Evolutionary conservation across 2,888 invertebrate genomes (phyloP).

Genomic region (Lasiommata megera): DNA sequence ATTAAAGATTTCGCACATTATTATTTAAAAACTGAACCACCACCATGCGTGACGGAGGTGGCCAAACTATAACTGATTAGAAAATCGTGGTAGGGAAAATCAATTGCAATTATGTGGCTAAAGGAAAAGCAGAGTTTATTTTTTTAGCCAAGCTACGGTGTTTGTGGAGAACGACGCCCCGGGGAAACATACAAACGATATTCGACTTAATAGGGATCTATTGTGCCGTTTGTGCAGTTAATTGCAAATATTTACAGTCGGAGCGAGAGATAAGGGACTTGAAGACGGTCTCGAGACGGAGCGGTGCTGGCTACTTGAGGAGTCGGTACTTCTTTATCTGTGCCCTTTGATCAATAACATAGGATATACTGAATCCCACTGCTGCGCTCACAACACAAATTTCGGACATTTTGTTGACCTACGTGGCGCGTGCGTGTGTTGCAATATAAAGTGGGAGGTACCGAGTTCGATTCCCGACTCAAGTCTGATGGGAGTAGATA

Average conservation of each 20-base stretch:
- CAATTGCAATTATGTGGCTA: conserved; percentile 45
- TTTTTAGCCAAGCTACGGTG: conserved; percentile 48
- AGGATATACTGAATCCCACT: no score
- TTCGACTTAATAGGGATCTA: conserved; percentile 63
- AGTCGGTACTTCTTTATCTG: no score
- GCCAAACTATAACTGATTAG: not conserved
- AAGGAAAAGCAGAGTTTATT: conserved; percentile 47
- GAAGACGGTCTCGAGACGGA: not conserved
- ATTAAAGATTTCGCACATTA: no score
- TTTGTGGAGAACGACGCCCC: conserved; percentile 51
- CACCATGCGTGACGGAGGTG: no score
- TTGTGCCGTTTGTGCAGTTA: conserved; percentile 48
- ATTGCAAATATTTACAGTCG: conserved; percentile 37
- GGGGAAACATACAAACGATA: conserved; percentile 50
- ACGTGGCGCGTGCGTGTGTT: no score
- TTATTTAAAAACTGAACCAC: no score
- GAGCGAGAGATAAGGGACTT: conserved; percentile 24
- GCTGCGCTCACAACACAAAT: no score
- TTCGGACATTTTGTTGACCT: no score
- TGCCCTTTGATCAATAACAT: no score
- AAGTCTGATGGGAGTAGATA: no score
- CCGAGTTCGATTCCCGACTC: no score
- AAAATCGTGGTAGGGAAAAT: conserved; percentile 34
- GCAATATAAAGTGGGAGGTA: no score
- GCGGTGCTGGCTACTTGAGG: not conserved